Base-by-base conservation (phyloP, 2,888 invertebrate genomes). In the Keiferia lycopersicella region DNA sequence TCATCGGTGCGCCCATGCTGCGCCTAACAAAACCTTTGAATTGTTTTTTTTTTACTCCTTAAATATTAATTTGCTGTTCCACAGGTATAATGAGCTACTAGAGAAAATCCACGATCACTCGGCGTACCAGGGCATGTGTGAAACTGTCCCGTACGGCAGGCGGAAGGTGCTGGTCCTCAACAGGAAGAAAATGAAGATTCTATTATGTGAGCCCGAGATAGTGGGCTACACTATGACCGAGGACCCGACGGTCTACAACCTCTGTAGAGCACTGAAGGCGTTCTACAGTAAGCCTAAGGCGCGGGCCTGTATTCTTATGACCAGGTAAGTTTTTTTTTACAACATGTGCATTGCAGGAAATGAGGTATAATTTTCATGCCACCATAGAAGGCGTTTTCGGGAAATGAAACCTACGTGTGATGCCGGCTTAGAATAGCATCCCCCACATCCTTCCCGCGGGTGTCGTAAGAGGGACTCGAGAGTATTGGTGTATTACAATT, bases 251-350 rank as follows among this genome's bases (percentile, higher is more conserved):
- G 84, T 91, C 6, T 90, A 90, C 67, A 91, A 91, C 67, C 74
- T 94, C 14, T 92, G 92, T 57, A 89, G 93, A 70, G 94, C 93
- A 0, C 69, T 94, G 22, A 91, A 86, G 61, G 91, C 93, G 6
- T 94, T 93, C 74, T 94, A 93, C 71, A 81, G 93, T 70, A 6
- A 7, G n/a, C 82, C 83, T 60, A 87, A 90, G 20, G 88, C 93
- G 71, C 80, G 87, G 16, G 91, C 93, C 20, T 93, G 93, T 0
- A 77, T 94, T 63, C 75, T 94, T 66, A 66, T 91, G 63, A 81
- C 91, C 1, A 83, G 90, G 91, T 88, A 71, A 50, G 30, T 6
- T 26, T 26, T 26, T 2, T 26, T 26, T 6, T 26, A 6, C 2
- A 26, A 26, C 2, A 26, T 26, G 26, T 26, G 2, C 6, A 6